Evolutionary conservation across 1,140 invertebrate genomes (phyloP).

Genomic region (Drosophila truncata): DNA sequence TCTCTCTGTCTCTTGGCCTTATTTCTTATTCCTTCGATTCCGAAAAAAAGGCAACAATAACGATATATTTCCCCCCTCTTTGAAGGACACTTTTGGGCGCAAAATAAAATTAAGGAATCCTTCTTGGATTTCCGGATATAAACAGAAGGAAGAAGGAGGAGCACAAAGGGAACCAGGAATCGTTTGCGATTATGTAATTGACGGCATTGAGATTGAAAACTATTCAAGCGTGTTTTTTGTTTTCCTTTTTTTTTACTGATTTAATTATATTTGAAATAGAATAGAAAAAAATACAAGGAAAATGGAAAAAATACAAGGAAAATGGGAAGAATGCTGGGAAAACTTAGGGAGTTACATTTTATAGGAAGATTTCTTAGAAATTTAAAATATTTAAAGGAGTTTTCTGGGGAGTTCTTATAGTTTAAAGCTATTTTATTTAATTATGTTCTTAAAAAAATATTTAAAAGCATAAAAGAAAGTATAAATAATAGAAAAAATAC

Average conservation of each 20-base stretch:
- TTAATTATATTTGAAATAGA: constrained; percentile 7
- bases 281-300: not conserved
- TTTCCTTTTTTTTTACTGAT: constrained; percentile 1
- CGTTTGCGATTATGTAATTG: constrained; percentile 48
- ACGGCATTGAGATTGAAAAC: constrained; percentile 37
- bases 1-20: not conserved
- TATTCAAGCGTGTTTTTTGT: constrained; percentile 19
- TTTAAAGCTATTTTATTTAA: too few relatives aligned
- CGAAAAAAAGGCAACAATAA: constrained; percentile 1
- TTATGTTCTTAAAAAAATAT: too few relatives aligned
- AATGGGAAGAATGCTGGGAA: too few relatives aligned
- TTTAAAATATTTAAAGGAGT: too few relatives aligned
- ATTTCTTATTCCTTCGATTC: constrained; percentile 7
- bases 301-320: not conserved
- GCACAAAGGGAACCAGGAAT: constrained; percentile 6
- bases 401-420: too few relatives aligned
- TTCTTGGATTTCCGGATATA: not conserved
- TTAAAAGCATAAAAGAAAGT: too few relatives aligned
- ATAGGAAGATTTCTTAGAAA: too few relatives aligned
- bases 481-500: not conserved
- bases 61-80: not conserved
- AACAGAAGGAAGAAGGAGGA: not conserved
- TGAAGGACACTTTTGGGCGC: constrained; percentile 35
- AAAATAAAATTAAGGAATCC: constrained; percentile 38
- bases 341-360: too few relatives aligned